These are phyloP conservation scores for Nephrotoma appendiculata DNA, from an alignment of 2,888 invertebrate genomes.

Conservation along the genomic window DNA sequence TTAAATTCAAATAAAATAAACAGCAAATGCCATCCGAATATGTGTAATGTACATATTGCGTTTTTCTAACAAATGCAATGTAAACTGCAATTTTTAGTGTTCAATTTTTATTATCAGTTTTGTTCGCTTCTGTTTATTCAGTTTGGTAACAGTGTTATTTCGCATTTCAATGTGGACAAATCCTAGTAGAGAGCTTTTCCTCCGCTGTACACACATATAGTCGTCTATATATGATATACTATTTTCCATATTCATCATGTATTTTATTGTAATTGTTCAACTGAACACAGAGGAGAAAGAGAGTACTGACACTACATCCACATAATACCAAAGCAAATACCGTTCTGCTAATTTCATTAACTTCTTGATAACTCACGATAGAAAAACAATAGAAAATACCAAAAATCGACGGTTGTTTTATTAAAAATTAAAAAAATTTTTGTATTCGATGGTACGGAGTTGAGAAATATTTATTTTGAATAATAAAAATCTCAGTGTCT, in stretches of 20 bases:
- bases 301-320: not conserved
- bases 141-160: not conserved
- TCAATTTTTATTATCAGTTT: not conserved
- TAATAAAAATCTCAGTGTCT: not conserved
- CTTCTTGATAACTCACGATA: constrained; percentile 3
- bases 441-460: not conserved
- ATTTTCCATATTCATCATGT: not conserved
- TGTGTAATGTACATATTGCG: not conserved
- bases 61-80: not conserved
- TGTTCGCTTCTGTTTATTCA: not conserved
- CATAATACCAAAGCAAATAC: not conserved
- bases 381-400: not conserved
- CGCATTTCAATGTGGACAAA: not conserved
- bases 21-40: not conserved
- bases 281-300: not conserved
- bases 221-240: not conserved
- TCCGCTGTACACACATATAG: not conserved
- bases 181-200: not conserved
- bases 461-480: not conserved
- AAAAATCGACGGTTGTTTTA: not conserved
- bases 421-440: not conserved
- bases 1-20: not conserved
- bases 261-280: not conserved
- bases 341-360: not conserved
- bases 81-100: not conserved